Conservation (phyloP, 2,888 invertebrate species). For the Andrena fulva region DNA sequence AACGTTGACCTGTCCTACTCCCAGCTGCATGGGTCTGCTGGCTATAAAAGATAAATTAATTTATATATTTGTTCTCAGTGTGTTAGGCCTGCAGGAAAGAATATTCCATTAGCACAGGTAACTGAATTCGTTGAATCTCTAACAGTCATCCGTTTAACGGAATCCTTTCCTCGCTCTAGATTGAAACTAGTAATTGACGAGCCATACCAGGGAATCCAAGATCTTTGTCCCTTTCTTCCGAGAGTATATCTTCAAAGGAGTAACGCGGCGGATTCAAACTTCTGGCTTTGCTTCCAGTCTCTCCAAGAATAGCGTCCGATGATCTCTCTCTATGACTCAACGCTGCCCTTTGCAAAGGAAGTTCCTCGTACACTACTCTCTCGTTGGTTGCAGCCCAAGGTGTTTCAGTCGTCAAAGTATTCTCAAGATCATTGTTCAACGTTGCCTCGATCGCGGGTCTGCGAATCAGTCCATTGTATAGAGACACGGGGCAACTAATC, state of each 20-base stretch:
- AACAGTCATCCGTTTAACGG: background rate
- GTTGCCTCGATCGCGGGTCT: conserved; percentile 7
- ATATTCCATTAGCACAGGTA: no score
- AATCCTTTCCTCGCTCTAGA: background rate
- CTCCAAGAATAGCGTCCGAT: background rate
- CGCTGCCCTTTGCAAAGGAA: background rate
- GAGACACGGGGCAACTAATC: background rate
- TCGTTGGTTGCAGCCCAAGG: background rate
- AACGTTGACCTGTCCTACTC: background rate
- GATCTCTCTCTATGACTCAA: conserved; percentile 18
- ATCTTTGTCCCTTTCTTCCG: conserved; percentile 20
- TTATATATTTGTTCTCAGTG: background rate
- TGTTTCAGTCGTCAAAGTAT: background rate
- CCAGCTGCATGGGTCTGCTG: conserved; percentile 4
- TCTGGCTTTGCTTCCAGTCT: conserved; percentile 2
- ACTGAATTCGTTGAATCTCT: no score
- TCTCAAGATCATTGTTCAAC: background rate
- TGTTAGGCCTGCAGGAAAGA: no score
- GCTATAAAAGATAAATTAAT: conserved; percentile 7
- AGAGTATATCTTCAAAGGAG: conserved; percentile 25
- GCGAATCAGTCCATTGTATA: conserved; percentile 12
- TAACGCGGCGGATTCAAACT: conserved; percentile 7
- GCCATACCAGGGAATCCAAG: conserved; percentile 27
- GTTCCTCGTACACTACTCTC: background rate
- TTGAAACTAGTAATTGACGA: background rate